phyloP scores from a whole-genome alignment of 2,113 vertebrate species.

The Ammodramus savannarum region DNA sequence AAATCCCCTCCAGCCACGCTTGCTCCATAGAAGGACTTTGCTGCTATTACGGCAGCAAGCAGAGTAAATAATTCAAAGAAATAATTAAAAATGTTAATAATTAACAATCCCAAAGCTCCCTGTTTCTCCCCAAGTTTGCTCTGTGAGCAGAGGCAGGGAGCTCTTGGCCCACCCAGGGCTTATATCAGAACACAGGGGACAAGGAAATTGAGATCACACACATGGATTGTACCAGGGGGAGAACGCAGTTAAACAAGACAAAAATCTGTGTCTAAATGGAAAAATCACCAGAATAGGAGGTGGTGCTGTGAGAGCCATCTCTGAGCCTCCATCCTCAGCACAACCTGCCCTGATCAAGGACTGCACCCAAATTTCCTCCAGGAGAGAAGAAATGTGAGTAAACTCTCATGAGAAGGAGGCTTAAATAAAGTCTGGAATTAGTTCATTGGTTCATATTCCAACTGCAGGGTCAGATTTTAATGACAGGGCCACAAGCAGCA shows the following conservation, averaged over 20 bases:
- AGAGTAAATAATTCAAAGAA: constrained; percentile 63
- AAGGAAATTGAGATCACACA: neutral
- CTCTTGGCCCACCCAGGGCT: neutral
- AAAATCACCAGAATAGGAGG: neutral
- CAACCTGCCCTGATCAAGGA: neutral
- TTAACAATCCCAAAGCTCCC: constrained; percentile 44
- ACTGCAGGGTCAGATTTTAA: constrained; percentile 13
- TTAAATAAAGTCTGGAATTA: constrained; percentile 22
- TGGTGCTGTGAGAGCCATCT: neutral
- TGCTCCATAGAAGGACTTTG: constrained; percentile 38
- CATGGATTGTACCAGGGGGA: neutral
- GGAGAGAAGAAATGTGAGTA: neutral
- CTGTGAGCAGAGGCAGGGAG: neutral
- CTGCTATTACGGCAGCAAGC: constrained; percentile 1
- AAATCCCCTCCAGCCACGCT: constrained; percentile 48
- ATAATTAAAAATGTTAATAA: constrained; percentile 65
- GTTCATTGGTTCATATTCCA: constrained; percentile 15
- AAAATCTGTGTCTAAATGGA: neutral
- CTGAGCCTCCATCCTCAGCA: neutral
- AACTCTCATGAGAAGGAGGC: neutral
- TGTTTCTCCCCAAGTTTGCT: neutral
- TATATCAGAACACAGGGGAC: neutral
- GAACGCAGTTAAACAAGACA: neutral
- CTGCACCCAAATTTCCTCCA: neutral
- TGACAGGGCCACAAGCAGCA: neutral